phyloP scores from a whole-genome alignment of 2,888 invertebrate species.

The Lasius platythorax region DNA sequence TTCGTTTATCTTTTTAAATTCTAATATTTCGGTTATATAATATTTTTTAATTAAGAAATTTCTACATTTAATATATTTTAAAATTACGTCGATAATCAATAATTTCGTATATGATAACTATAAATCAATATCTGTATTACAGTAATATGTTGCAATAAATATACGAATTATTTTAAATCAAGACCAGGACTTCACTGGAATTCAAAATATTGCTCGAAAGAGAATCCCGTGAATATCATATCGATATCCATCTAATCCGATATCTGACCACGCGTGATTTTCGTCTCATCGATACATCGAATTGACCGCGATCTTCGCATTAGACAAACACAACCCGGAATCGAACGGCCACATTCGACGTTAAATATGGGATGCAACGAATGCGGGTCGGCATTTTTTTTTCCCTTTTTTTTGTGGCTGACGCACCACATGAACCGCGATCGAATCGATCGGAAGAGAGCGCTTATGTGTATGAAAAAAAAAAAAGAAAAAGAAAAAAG shows the following conservation, averaged over 20 bases:
- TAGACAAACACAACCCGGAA: constrained; percentile 36
- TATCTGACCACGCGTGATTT: background rate
- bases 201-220: constrained; percentile 5
- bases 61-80: background rate
- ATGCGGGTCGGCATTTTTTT: constrained; percentile 9
- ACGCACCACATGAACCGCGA: background rate
- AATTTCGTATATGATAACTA: background rate
- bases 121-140: background rate
- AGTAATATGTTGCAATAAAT: background rate
- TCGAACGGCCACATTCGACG: constrained; percentile 17
- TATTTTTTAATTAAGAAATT: background rate
- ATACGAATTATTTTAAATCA: background rate
- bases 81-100: background rate
- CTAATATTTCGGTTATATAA: no score
- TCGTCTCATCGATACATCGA: background rate
- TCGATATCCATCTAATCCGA: background rate
- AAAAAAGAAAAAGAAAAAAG: background rate
- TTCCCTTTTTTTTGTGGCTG: background rate
- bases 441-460: background rate
- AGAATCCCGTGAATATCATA: constrained; percentile 21
- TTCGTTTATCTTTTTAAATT: background rate
- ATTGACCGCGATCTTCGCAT: constrained; percentile 5
- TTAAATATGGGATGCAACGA: constrained; percentile 24
- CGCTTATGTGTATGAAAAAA: background rate
- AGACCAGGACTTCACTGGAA: background rate